phyloP scores from a whole-genome alignment of 2,888 invertebrate species.

The Brachyptera risi region DNA sequence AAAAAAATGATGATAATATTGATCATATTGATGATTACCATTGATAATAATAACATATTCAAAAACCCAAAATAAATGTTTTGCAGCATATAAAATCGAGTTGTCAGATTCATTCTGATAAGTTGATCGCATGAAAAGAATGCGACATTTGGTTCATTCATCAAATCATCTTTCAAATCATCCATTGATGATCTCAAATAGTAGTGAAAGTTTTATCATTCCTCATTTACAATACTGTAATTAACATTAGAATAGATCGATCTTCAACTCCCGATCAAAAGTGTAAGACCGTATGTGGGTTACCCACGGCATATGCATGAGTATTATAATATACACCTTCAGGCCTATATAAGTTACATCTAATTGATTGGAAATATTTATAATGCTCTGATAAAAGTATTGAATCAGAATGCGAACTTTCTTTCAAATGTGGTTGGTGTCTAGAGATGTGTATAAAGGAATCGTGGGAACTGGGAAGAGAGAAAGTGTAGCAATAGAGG shows the following conservation, averaged over 20 bases:
- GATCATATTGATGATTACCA: no score
- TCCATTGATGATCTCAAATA: neutral
- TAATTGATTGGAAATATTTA: neutral
- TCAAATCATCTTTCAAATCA: neutral
- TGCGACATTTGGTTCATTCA: no score
- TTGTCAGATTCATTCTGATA: no score
- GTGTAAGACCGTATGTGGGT: neutral
- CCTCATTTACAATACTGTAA: neutral
- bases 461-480: neutral
- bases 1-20: no score
- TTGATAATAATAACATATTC: no score
- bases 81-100: no score
- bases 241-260: neutral
- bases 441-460: neutral
- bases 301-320: no score
- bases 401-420: neutral
- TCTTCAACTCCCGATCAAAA: neutral
- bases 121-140: no score
- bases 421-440: neutral
- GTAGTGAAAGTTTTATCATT: neutral
- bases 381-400: neutral
- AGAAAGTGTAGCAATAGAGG: neutral
- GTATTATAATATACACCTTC: no score
- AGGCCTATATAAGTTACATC: no score
- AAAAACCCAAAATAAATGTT: no score